Percentiles rank a stretch among this genome's conserved stretches.
Conservation (phyloP, 2,888 invertebrate genomes). For the Eubasilissa splendida region DNA sequence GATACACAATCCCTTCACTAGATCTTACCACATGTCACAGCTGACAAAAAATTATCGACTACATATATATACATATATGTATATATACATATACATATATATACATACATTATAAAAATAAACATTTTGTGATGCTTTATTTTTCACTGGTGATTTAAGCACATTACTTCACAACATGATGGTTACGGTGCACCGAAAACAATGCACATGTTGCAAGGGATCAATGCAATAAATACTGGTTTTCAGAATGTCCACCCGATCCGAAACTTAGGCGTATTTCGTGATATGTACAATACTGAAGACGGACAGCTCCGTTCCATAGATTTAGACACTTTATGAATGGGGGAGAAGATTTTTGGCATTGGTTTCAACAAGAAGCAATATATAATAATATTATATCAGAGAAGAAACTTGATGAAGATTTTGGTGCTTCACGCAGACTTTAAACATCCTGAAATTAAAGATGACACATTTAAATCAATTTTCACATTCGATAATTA, state of each 20-base stretch:
- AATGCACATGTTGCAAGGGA: neutral
- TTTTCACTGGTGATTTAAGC: too few species aligned
- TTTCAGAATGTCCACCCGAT: neutral
- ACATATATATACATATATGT: too few species aligned
- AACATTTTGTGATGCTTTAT: too few species aligned
- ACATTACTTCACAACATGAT: too few species aligned
- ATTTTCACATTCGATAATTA: too few species aligned
- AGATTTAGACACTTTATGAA: constrained; percentile 10
- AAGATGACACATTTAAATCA: neutral
- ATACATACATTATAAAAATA: too few species aligned
- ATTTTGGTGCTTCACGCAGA: neutral
- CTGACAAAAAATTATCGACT: too few species aligned
- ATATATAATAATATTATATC: neutral
- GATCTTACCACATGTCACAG: too few species aligned
- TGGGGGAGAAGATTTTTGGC: constrained; percentile 27
- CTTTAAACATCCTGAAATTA: constrained; percentile 25
- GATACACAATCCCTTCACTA: too few species aligned
- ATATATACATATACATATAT: too few species aligned
- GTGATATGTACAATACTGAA: constrained; percentile 23
- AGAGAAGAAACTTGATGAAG: neutral
- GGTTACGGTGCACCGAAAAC: neutral
- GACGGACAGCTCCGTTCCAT: constrained; percentile 2
- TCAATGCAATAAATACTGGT: constrained; percentile 15
- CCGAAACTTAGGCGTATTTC: neutral
- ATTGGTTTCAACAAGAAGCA: constrained; percentile 21